phyloP scores from a whole-genome alignment of 2,113 vertebrate genomes.

The Pelmatolapia mariae region DNA sequence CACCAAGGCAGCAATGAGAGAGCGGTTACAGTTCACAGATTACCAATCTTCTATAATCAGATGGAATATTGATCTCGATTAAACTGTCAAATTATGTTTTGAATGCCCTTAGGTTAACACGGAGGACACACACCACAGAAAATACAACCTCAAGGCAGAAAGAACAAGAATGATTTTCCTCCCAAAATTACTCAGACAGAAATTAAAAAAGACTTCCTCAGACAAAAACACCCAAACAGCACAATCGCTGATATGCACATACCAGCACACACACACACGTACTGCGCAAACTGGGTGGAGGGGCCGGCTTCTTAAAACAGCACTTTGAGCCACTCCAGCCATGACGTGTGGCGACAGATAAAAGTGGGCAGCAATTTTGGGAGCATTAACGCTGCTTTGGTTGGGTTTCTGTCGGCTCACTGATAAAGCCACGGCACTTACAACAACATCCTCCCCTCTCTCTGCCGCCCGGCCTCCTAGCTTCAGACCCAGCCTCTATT shows the following conservation, averaged over 20 bases:
- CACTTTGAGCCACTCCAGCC: neutral
- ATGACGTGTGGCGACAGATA: conserved; percentile 44
- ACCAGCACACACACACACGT: neutral
- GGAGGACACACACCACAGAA: neutral
- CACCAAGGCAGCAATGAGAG: neutral
- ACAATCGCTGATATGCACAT: neutral
- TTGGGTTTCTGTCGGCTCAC: conserved; percentile 30
- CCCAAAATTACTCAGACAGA: conserved; percentile 13
- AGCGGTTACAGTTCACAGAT: neutral
- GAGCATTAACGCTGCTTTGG: conserved; percentile 42
- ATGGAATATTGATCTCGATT: neutral
- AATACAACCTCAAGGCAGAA: neutral
- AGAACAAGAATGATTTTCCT: neutral
- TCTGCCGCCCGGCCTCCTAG: neutral
- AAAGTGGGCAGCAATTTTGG: conserved; percentile 35
- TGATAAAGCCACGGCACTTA: conserved; percentile 54
- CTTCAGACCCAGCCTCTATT: conserved; percentile 28
- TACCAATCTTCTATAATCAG: neutral
- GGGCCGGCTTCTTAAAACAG: neutral
- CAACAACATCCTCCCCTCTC: conserved; percentile 56
- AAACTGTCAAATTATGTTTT: neutral
- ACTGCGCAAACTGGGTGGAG: neutral
- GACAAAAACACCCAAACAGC: conserved; percentile 28
- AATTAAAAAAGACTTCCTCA: conserved; percentile 48
- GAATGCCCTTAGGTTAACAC: neutral